Conservation (phyloP, 2,888 invertebrate species). For the Coelogynopora nodosa region DNA sequence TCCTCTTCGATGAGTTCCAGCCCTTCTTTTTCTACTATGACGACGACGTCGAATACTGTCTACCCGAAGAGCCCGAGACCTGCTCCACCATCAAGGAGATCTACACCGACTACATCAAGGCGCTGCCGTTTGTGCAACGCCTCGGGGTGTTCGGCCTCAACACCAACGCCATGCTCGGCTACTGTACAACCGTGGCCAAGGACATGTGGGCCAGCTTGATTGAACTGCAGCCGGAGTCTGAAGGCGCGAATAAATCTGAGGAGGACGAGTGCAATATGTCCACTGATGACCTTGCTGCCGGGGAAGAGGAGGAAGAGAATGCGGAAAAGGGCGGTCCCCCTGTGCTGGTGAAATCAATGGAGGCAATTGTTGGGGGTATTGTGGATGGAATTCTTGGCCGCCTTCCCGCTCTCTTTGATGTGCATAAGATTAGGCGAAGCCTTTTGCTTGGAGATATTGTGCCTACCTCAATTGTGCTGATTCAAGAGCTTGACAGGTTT, state of each 20-base stretch:
- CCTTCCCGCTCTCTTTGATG: conserved; percentile 42
- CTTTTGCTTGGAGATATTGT: conserved; percentile 23
- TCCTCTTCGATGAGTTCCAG: conserved; percentile 46
- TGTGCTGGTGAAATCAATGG: neutral
- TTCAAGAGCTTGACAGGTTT: conserved; percentile 46
- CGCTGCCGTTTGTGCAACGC: conserved; percentile 44
- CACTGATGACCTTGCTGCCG: neutral
- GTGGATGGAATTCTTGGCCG: conserved; percentile 42
- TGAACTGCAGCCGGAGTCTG: conserved; percentile 45
- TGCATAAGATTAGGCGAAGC: conserved; percentile 25
- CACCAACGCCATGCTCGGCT: conserved; percentile 46
- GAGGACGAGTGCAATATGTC: neutral
- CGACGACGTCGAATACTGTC: conserved; percentile 36
- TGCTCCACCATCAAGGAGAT: conserved; percentile 40
- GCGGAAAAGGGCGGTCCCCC: neutral
- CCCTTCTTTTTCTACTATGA: conserved; percentile 47
- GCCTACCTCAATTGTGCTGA: conserved; percentile 43
- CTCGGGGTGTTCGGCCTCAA: conserved; percentile 46
- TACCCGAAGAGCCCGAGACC: conserved; percentile 42
- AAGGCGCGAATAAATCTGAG: neutral
- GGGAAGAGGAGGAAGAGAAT: neutral
- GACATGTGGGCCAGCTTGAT: conserved; percentile 46
- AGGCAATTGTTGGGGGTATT: conserved; percentile 38
- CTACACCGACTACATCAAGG: conserved; percentile 44
- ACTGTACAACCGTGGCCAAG: conserved; percentile 45